Conservation (phyloP, 2,113 vertebrate genomes). For the Cochlearius cochlearius region DNA sequence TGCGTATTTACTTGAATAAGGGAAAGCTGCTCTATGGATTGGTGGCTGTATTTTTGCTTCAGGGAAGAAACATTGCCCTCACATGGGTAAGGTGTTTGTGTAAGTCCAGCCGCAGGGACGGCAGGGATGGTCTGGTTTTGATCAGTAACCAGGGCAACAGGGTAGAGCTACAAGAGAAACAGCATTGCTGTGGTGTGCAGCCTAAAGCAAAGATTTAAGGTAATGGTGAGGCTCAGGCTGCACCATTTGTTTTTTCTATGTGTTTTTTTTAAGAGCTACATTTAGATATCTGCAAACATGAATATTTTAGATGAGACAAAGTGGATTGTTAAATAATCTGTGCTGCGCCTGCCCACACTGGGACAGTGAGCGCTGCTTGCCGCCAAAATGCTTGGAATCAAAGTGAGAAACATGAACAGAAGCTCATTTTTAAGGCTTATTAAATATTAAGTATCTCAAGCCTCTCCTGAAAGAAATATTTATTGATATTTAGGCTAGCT, state of each 20-base stretch:
- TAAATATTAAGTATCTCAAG: slow-evolving; percentile 58
- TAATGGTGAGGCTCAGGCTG: not conserved
- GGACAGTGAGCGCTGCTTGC: not conserved
- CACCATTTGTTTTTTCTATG: not conserved
- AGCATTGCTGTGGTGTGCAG: not conserved
- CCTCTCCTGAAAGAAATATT: slow-evolving; percentile 37
- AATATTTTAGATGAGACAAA: slow-evolving; percentile 66
- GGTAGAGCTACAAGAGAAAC: not conserved
- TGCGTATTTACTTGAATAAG: not conserved
- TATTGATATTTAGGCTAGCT: slow-evolving; percentile 46
- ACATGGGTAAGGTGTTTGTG: not conserved
- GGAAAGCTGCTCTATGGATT: not conserved
- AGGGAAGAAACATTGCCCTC: not conserved
- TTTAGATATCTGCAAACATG: slow-evolving; percentile 50
- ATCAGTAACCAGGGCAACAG: slow-evolving; percentile 38
- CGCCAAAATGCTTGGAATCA: not conserved
- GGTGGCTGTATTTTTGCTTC: not conserved
- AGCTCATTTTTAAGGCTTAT: slow-evolving; percentile 43
- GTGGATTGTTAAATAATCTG: slow-evolving; percentile 45
- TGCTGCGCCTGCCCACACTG: slow-evolving; percentile 28
- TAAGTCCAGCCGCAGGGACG: not conserved
- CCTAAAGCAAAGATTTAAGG: not conserved
- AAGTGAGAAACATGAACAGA: slow-evolving; percentile 19
- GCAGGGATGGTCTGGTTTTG: not conserved
- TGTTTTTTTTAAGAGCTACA: not conserved